Base-by-base conservation (phyloP, 2,888 invertebrate genomes). In the Temnothorax ravouxi region DNA sequence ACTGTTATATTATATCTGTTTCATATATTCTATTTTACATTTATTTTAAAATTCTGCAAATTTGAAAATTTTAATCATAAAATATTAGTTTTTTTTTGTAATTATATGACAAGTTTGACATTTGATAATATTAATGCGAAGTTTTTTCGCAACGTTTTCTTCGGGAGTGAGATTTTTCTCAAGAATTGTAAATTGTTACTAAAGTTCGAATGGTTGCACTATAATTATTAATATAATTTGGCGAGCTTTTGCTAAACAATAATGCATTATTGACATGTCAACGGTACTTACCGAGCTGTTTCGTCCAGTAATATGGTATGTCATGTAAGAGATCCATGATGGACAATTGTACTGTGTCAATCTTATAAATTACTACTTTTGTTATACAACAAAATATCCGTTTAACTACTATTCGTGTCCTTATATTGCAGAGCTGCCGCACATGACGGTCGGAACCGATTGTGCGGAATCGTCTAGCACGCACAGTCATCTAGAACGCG, bases 381-480 rank as follows among this genome's bases (percentile, higher is more conserved):
- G 1, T 29, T 59, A 15, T 59, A 44, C 4, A 3, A 25, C 0
- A 29, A 44, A 44, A 44, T 59, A 25, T 52, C 25, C 0, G 2
- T 59, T 41, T 18, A 3, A 29, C 0, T 67, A 41, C 18, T 2
- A 5, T 54, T 38, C 15, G 6, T 69, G 15, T 34, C 0, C 9
- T 25, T 56, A 25, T 41, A 34, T 54, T 9, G 3, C 4, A 15
- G 9, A 41, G 6, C 21, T 5, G 4, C 13, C 8, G 8, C 3
- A 54, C 0, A 4, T 54, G 5, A 41, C 15, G 15, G 21, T 21
- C 8, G 15, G 0, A 59, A 54, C 11, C n/a, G 41, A 72, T 56
- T 11, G 3, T 72, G 8, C n/a, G 0, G 13, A 13, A 3, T 56
- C 21, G 56, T 56, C 0, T 96, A 0, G 96, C 1, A 72, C 9